These are phyloP conservation scores for Crocidura indochinensis DNA, from an alignment of 2,797 vertebrate species.

Conservation along the genomic window DNA sequence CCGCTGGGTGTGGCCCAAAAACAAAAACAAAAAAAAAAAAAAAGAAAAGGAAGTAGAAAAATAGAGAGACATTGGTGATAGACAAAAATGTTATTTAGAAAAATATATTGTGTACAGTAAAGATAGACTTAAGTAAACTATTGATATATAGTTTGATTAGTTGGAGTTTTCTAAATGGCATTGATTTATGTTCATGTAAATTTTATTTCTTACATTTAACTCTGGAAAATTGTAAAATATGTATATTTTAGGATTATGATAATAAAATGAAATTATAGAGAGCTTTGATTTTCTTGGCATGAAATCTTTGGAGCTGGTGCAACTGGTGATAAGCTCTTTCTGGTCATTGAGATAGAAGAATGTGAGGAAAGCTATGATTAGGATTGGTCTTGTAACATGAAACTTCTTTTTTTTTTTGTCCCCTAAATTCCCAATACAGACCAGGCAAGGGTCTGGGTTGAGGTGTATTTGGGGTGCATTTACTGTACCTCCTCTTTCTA, in stretches of 20 bases:
- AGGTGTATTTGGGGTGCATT: too few species aligned
- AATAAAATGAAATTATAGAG: neutral
- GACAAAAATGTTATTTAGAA: too few species aligned
- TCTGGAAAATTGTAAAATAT: neutral
- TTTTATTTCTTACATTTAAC: slow-evolving; percentile 21
- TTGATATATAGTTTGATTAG: too few species aligned
- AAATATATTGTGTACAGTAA: neutral
- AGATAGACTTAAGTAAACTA: neutral
- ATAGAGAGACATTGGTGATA: too few species aligned
- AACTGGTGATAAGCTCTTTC: neutral
- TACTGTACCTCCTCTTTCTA: too few species aligned
- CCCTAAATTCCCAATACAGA: too few species aligned
- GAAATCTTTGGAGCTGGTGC: neutral
- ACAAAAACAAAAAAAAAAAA: too few species aligned
- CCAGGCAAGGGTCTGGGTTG: too few species aligned
- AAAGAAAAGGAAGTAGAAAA: too few species aligned
- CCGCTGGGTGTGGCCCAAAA: too few species aligned
- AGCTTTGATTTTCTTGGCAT: slow-evolving; percentile 1
- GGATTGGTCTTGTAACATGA: neutral
- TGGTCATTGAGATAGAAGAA: neutral
- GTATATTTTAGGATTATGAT: neutral
- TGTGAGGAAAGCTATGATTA: neutral
- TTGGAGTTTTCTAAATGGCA: neutral
- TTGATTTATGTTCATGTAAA: neutral
- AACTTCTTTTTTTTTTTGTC: too few species aligned